A percentile compares a stretch with the other conserved stretches of the same genome.
Evolutionary conservation across 2,797 vertebrate genomes (phyloP).

Genomic region (Gambusia yucatana): DNA sequence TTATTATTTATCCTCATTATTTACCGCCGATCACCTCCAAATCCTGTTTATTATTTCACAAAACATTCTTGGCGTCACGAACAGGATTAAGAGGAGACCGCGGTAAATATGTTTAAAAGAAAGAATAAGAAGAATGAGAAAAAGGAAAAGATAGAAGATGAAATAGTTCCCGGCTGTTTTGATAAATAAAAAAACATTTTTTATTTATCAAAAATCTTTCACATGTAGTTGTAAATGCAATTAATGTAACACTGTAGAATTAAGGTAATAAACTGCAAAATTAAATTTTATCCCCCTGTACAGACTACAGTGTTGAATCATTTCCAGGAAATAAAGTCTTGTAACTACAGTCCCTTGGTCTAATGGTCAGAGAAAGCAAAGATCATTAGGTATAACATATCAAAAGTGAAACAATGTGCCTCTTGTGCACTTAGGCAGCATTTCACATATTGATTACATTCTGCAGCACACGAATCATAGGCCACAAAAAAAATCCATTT

Average conservation of each 20-base stretch:
- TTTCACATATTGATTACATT: conserved; percentile 83
- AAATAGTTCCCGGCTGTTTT: too few species aligned
- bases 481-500: conserved; percentile 81
- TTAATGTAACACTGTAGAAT: not conserved
- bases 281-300: not conserved
- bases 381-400: conserved; percentile 53
- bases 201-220: not conserved
- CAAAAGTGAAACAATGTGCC: conserved; percentile 70
- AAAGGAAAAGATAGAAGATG: too few species aligned
- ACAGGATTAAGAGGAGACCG: too few species aligned
- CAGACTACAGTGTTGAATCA: conserved; percentile 19
- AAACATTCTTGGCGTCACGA: too few species aligned
- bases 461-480: conserved; percentile 62
- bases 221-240: not conserved
- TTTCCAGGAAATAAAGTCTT: conserved; percentile 16
- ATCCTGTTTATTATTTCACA: too few species aligned
- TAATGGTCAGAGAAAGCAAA: conserved; percentile 43
- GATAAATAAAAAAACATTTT: not conserved
- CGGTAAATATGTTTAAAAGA: too few species aligned
- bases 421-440: conserved; percentile 79
- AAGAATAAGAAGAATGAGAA: too few species aligned
- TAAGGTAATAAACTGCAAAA: not conserved
- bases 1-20: too few species aligned
- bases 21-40: too few species aligned
- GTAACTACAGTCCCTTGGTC: conserved; percentile 12